Conservation (phyloP, 2,888 invertebrate species). For the Agrilus cyanescens region DNA sequence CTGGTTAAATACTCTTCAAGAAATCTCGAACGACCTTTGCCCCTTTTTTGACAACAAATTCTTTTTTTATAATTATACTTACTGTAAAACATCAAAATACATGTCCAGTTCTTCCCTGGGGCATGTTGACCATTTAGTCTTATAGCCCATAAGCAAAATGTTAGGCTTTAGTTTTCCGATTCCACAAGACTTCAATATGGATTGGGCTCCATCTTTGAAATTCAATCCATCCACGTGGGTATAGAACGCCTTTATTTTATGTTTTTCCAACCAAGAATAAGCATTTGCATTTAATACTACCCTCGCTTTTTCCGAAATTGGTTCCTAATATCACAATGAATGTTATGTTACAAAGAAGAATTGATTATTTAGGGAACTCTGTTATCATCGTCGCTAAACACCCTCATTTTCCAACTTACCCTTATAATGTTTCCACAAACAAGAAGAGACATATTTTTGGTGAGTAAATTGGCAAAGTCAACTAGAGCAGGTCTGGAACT, state of each 20-base stretch:
- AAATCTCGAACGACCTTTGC: too few relatives aligned
- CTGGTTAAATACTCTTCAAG: too few relatives aligned
- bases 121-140: conserved; percentile 82
- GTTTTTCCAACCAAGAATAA: conserved; percentile 66
- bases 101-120: conserved; percentile 63
- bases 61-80: conserved; percentile 36
- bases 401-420: conserved; percentile 44
- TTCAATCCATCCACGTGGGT: conserved; percentile 64
- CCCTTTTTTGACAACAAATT: too few relatives aligned
- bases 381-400: conserved; percentile 48
- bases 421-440: conserved; percentile 86
- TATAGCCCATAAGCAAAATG: conserved; percentile 88
- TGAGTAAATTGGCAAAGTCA: conserved; percentile 84
- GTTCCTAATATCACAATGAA: conserved; percentile 29
- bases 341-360: not conserved
- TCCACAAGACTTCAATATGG: conserved; percentile 83
- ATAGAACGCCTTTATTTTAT: conserved; percentile 90
- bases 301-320: conserved; percentile 52
- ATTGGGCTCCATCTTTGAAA: conserved; percentile 69
- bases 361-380: too few relatives aligned
- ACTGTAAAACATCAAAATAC: conserved; percentile 95
- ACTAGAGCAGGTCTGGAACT: conserved; percentile 78
- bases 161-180: conserved; percentile 92
- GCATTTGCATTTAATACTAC: conserved; percentile 59
- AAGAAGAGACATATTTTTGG: conserved; percentile 83